phyloP scores from a whole-genome alignment of 1,140 invertebrate genomes.

The Drosophila bipectinata region DNA sequence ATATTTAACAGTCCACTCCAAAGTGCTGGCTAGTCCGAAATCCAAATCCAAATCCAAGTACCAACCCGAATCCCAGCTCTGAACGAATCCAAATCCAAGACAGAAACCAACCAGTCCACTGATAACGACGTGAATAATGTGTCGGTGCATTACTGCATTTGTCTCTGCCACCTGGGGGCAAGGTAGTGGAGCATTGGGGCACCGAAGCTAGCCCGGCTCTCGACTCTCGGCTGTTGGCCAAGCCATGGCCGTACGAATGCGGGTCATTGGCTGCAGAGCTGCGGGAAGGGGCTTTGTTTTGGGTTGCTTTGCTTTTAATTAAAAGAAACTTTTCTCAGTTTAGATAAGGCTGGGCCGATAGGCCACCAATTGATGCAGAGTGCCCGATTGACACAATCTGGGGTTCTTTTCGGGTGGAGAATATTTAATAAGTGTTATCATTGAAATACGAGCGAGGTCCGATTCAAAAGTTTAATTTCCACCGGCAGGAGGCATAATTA shows the following conservation, averaged over 20 bases:
- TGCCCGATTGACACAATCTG: slow-evolving; percentile 63
- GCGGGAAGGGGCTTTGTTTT: slow-evolving; percentile 44
- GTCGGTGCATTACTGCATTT: slow-evolving; percentile 79
- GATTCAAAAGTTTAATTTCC: slow-evolving; percentile 57
- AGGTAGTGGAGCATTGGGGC: slow-evolving; percentile 4
- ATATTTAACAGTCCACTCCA: slow-evolving; percentile 33
- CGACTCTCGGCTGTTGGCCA: slow-evolving; percentile 38
- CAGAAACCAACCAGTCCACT: slow-evolving; percentile 57
- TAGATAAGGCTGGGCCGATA: slow-evolving; percentile 73
- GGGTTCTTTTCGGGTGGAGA: slow-evolving; percentile 35
- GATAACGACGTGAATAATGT: slow-evolving; percentile 81
- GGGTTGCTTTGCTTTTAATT: slow-evolving; percentile 76
- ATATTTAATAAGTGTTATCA: slow-evolving; percentile 74
- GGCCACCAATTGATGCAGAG: slow-evolving; percentile 31
- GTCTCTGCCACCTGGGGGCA: slow-evolving; percentile 52
- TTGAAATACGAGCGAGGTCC: slow-evolving; percentile 63
- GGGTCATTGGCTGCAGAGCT: slow-evolving; percentile 73
- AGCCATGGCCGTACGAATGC: slow-evolving; percentile 43
- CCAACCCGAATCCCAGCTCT: slow-evolving; percentile 20
- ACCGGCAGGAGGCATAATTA: slow-evolving; percentile 61
- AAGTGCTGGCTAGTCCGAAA: neutral
- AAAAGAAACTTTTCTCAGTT: slow-evolving; percentile 75
- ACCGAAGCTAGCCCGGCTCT: neutral
- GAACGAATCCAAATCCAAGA: slow-evolving; percentile 23
- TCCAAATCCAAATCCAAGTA: slow-evolving; percentile 23